Percentiles rank a stretch among this genome's conserved stretches.
Evolutionary conservation across 2,113 vertebrate species (phyloP).

Genomic region (Lynx canadensis): DNA sequence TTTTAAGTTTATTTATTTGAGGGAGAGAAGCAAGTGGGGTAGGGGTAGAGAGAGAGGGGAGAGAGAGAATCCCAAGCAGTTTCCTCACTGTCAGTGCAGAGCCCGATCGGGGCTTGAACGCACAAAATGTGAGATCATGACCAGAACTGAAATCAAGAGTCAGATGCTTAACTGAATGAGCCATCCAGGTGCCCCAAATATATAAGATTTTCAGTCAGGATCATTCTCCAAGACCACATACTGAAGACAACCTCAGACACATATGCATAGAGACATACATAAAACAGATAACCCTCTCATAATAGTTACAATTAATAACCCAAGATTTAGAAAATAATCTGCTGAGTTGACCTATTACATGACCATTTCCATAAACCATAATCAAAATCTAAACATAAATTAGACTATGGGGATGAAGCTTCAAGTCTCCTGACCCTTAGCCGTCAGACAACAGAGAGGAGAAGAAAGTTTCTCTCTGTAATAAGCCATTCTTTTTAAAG

Average conservation of each 20-base stretch:
- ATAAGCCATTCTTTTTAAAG: background rate
- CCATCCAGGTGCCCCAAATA: too few relatives aligned
- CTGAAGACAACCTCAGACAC: background rate
- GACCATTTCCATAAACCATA: background rate
- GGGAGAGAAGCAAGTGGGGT: too few relatives aligned
- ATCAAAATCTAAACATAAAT: background rate
- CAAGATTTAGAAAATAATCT: background rate
- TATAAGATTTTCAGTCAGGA: background rate
- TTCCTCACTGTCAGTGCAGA: too few relatives aligned
- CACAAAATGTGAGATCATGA: too few relatives aligned
- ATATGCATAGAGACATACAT: background rate
- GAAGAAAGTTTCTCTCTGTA: background rate
- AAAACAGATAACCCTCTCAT: background rate
- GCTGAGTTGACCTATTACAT: background rate
- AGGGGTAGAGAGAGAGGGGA: too few relatives aligned
- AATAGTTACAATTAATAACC: background rate
- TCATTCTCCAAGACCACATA: background rate
- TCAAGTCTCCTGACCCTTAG: background rate
- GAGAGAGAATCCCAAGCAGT: too few relatives aligned
- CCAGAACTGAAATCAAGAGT: too few relatives aligned
- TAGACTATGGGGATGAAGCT: background rate
- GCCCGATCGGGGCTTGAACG: too few relatives aligned
- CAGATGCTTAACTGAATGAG: too few relatives aligned
- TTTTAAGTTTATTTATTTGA: too few relatives aligned
- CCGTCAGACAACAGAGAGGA: background rate